Conservation (phyloP, 2,888 invertebrate genomes). For the Apamea monoglypha region DNA sequence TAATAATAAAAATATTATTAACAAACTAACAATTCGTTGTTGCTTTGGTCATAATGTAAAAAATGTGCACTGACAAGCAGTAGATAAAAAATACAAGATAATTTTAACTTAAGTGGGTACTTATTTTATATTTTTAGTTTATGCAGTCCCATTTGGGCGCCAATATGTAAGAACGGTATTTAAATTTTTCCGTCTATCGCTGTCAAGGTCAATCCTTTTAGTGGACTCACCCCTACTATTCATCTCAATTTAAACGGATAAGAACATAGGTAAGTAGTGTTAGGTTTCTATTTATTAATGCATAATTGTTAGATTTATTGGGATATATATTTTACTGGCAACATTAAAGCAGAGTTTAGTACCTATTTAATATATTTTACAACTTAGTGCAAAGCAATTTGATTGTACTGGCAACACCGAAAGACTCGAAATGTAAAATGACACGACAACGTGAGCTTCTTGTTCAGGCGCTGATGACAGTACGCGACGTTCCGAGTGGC, state of each 20-base stretch:
- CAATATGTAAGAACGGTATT: neutral
- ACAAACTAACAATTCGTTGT: neutral
- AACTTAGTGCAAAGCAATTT: neutral
- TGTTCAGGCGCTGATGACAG: neutral
- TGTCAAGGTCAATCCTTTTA: neutral
- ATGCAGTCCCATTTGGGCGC: neutral
- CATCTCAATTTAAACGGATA: neutral
- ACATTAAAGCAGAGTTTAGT: neutral
- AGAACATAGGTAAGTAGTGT: neutral
- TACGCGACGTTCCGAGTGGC: too few species aligned
- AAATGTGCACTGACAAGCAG: neutral
- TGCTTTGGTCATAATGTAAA: too few species aligned
- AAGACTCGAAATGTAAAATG: neutral
- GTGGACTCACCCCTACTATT: neutral
- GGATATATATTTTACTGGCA: neutral
- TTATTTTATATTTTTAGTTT: neutral
- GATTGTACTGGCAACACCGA: neutral
- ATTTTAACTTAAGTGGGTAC: neutral
- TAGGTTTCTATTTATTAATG: neutral
- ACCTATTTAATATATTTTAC: too few species aligned
- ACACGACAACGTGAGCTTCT: neutral
- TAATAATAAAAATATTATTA: neutral
- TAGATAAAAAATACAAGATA: neutral
- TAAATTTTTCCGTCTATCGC: neutral
- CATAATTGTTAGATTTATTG: neutral